A percentile compares a stretch with the other conserved stretches of the same genome.
Conservation (phyloP, 2,113 vertebrate genomes). For the Argyrosomus japonicus region DNA sequence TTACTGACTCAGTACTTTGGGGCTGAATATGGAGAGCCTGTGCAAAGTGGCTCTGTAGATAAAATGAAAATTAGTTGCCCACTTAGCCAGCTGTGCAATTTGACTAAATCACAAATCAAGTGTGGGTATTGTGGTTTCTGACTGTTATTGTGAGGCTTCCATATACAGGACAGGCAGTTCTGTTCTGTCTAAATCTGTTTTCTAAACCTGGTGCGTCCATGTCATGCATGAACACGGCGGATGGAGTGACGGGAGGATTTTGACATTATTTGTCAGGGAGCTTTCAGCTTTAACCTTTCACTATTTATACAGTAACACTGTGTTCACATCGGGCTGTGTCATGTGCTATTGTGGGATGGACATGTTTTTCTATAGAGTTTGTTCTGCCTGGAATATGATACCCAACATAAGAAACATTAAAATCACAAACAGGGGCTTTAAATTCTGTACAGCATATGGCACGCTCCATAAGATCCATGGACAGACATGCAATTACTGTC, state of each 20-base stretch:
- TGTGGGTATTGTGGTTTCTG: conserved; percentile 31
- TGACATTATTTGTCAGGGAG: neutral
- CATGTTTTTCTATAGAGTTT: neutral
- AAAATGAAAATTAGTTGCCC: conserved; percentile 57
- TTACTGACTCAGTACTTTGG: conserved; percentile 58
- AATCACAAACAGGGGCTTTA: neutral
- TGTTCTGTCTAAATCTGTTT: neutral
- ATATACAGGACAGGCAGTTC: neutral
- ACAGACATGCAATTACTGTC: too few species aligned
- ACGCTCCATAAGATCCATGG: neutral
- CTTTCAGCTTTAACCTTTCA: conserved; percentile 19
- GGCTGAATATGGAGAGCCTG: conserved; percentile 31
- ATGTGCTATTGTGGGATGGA: neutral
- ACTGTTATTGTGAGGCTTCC: conserved; percentile 23
- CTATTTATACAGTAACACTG: conserved; percentile 7
- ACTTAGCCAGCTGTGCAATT: conserved; percentile 59
- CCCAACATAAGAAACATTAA: neutral
- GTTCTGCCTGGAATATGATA: neutral
- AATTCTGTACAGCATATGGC: neutral
- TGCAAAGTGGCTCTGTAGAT: conserved; percentile 54
- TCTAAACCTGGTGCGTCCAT: neutral
- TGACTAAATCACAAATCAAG: conserved; percentile 36
- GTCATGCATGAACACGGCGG: neutral
- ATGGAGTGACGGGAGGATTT: conserved; percentile 3
- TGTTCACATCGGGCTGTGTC: conserved; percentile 1